phyloP scores from a whole-genome alignment of 1,140 invertebrate genomes.

The Popillia japonica region DNA sequence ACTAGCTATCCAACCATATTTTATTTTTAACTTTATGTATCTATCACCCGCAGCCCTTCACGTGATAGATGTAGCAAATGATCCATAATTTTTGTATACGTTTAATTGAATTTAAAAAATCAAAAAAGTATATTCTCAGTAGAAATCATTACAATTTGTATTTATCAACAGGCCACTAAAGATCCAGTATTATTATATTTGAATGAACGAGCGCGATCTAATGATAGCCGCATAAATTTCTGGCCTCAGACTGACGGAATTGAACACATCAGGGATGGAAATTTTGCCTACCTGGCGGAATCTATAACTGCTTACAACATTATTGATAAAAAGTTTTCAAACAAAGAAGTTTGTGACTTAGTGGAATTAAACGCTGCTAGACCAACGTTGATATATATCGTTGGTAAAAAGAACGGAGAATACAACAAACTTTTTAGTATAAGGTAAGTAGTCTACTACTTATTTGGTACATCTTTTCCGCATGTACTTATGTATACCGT shows the following conservation, averaged over 20 bases:
- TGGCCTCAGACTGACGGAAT: neutral
- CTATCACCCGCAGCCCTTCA: too few species aligned
- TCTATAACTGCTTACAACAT: neutral
- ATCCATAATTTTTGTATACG: too few species aligned
- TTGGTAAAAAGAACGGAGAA: slow-evolving; percentile 1
- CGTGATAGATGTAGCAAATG: too few species aligned
- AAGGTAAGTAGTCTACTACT: neutral
- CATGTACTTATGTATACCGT: neutral
- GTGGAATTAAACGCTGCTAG: neutral
- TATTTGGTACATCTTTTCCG: too few species aligned
- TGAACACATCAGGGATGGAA: neutral
- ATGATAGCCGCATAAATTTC: neutral
- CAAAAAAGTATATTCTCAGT: neutral
- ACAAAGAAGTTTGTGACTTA: slow-evolving; percentile 1
- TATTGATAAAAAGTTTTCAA: neutral
- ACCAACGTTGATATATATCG: neutral
- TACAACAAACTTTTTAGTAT: neutral
- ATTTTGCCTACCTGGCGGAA: slow-evolving; percentile 8
- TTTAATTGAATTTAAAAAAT: too few species aligned
- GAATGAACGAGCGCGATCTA: neutral
- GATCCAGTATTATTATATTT: neutral
- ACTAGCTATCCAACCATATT: too few species aligned
- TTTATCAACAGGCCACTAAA: neutral
- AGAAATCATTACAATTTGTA: neutral
- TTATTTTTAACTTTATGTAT: too few species aligned